phyloP scores from a whole-genome alignment of 2,888 invertebrate genomes.

The Cyclophora albipunctata region DNA sequence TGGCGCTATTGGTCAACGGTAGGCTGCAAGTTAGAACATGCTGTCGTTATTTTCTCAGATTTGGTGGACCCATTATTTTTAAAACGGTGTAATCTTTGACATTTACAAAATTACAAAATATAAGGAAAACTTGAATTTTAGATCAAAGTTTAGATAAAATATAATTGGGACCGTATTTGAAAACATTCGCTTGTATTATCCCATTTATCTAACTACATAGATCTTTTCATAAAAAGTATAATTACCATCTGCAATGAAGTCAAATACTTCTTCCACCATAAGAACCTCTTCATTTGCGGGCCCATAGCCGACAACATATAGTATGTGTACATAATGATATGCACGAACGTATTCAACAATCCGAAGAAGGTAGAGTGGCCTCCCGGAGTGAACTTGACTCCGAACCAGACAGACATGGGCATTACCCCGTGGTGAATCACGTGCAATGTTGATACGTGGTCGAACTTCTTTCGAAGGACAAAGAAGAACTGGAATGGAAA shows the following conservation, averaged over 20 bases:
- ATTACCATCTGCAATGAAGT: constrained; percentile 92
- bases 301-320: constrained; percentile 93
- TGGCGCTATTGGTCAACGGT: not conserved
- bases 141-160: not conserved
- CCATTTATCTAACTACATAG: too few species aligned
- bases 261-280: constrained; percentile 98
- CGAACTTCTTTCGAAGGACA: constrained; percentile 93
- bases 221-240: not conserved
- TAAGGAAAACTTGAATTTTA: not conserved
- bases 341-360: constrained; percentile 94
- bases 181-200: too few species aligned
- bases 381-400: constrained; percentile 89
- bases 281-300: constrained; percentile 87
- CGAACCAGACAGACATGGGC: constrained; percentile 96
- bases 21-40: not conserved
- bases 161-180: too few species aligned
- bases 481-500: constrained; percentile 83
- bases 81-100: not conserved
- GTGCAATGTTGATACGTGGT: constrained; percentile 92
- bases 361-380: constrained; percentile 97
- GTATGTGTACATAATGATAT: constrained; percentile 96
- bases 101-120: not conserved
- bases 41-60: not conserved
- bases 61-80: not conserved
- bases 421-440: constrained; percentile 97